Conservation (phyloP, 2,797 vertebrate genomes). For the Parauchenoglanis ngamensis region DNA sequence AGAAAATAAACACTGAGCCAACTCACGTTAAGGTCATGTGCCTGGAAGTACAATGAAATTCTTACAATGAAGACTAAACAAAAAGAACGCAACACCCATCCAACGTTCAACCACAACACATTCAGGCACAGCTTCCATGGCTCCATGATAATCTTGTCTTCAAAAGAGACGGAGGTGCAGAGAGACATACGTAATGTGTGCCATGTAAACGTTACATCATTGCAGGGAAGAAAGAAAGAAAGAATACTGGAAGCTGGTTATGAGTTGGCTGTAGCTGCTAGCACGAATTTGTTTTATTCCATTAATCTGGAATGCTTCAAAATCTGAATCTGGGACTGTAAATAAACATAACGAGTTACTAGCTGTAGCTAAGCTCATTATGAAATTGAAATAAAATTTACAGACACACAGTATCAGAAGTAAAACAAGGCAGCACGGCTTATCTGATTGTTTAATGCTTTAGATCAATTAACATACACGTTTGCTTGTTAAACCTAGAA, state of each 20-base stretch:
- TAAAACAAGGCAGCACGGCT: neutral
- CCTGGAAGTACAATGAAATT: neutral
- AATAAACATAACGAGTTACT: too few species aligned
- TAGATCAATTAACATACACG: neutral
- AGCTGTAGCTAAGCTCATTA: too few species aligned
- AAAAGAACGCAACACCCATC: neutral
- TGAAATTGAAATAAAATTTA: too few species aligned
- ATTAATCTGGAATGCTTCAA: neutral
- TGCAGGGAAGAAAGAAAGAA: neutral
- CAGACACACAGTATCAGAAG: neutral
- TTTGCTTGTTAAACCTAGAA: neutral
- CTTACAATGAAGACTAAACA: neutral
- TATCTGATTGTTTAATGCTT: neutral
- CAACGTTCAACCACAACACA: neutral
- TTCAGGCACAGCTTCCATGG: neutral
- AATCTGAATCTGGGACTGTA: neutral
- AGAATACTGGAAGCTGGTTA: neutral
- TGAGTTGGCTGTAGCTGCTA: neutral
- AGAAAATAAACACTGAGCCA: neutral
- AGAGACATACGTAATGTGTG: neutral
- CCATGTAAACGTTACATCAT: neutral
- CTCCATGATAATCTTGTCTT: neutral
- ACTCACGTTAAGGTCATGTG: too few species aligned
- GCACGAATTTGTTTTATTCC: neutral
- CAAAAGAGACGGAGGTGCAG: neutral